Conservation (phyloP, 2,797 vertebrate genomes). For the Xenentodon cancila region DNA sequence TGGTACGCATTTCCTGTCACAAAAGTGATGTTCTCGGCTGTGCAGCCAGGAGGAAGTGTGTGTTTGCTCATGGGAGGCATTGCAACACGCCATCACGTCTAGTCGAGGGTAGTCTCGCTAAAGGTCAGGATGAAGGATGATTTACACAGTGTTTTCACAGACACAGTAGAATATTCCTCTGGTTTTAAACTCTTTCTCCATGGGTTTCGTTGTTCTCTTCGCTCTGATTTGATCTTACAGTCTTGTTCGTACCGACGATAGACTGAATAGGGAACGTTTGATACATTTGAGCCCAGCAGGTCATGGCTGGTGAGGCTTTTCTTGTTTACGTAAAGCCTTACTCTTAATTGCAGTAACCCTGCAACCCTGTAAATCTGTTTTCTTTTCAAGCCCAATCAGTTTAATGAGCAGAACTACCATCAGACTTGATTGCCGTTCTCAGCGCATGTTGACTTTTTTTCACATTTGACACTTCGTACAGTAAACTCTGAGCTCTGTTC, state of each 20-base stretch:
- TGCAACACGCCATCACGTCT: constrained; percentile 28
- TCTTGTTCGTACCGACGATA: too few species aligned
- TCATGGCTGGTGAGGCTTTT: too few species aligned
- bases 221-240: too few species aligned
- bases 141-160: constrained; percentile 17
- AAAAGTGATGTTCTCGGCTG: constrained; percentile 52
- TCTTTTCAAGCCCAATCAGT: neutral
- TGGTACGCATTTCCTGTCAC: constrained; percentile 71
- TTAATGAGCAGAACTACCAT: constrained; percentile 2
- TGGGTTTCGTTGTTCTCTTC: too few species aligned
- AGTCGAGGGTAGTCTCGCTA: constrained; percentile 26
- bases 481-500: too few species aligned
- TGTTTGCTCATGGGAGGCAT: constrained; percentile 64
- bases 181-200: too few species aligned
- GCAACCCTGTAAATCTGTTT: neutral
- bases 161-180: too few species aligned
- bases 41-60: constrained; percentile 48
- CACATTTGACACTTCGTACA: too few species aligned
- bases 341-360: too few species aligned
- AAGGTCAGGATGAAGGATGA: constrained; percentile 36
- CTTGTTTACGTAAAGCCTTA: too few species aligned
- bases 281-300: too few species aligned
- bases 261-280: too few species aligned
- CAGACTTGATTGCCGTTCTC: neutral
- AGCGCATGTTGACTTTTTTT: constrained; percentile 13